phyloP scores from a whole-genome alignment of 2,888 invertebrate species.

The Griposia aprilina region DNA sequence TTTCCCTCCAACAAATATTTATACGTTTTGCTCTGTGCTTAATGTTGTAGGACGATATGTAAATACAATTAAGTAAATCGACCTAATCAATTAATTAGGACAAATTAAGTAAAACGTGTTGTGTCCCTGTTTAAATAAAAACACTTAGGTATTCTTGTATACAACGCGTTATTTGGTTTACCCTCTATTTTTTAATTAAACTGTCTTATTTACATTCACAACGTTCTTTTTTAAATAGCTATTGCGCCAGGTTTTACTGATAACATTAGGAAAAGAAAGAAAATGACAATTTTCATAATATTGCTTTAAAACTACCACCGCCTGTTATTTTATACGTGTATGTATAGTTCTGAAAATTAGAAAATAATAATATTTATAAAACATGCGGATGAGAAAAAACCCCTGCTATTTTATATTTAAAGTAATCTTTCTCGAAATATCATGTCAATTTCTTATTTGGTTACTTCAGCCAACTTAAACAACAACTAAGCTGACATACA shows the following conservation, averaged over 20 bases:
- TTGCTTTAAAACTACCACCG: background rate
- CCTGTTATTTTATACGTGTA: background rate
- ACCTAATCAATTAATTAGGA: slow-evolving; percentile 25
- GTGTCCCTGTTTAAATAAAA: slow-evolving; percentile 3
- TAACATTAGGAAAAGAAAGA: background rate
- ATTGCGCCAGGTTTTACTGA: background rate
- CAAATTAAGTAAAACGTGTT: slow-evolving; percentile 31
- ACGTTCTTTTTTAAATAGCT: background rate
- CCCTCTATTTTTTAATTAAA: slow-evolving; percentile 34
- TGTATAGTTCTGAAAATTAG: too few species aligned
- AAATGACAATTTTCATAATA: background rate
- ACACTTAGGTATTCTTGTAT: slow-evolving; percentile 18
- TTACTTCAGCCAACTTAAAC: too few species aligned
- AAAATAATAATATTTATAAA: background rate
- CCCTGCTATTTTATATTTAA: background rate
- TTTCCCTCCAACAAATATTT: background rate
- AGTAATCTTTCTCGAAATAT: background rate
- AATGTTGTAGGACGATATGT: background rate
- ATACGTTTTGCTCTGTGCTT: background rate
- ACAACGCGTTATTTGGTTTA: slow-evolving; percentile 2
- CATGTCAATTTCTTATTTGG: background rate
- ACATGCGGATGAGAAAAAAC: background rate
- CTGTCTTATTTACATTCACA: slow-evolving; percentile 5
- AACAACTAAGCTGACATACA: background rate
- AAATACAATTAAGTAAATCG: slow-evolving; percentile 41